Base-by-base conservation (phyloP, 2,888 invertebrate genomes). In the Camponotus fellah region DNA sequence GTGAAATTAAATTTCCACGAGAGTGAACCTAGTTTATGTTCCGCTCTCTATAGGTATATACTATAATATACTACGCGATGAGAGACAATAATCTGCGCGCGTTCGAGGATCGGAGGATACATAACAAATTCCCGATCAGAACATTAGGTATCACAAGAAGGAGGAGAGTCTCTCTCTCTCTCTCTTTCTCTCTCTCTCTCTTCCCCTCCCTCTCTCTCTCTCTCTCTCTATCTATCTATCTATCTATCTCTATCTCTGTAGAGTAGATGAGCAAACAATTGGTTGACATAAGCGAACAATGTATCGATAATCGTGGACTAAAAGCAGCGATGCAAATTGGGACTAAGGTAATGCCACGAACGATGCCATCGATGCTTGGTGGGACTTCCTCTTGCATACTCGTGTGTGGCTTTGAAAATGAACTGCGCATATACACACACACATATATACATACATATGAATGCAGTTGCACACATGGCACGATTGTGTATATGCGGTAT, bases 1-100 rank as follows among this genome's bases (percentile, higher is more conserved):
- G 81, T 40, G 40, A 81, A 75, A 81, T 81, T 81, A 81, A 81
- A 81, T 75, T 81, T 81, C 81, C 64, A 43, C 62, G 62, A 75
- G 81, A 81, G 56, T 81, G 81, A 62, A 72, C 81, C 43, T 65
- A 64, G 71, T 79, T 79, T 71, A 43, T 37, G 56, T 21, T 69
- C 46, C 60, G 32, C 21, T 49, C 49, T 49, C 49, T 79, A 37
- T 53, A 60, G 58, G 46, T 71, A 58, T 56, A 43, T 17, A 46
- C 53, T 46, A 43, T 77, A 77, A 68, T 77, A 43, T 71, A 71
- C 34, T 46, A 46, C 17, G 46, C 46, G 71, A 77, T 34, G 34
- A 60, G 58, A 46, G 79, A 79, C 46, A 69, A 79, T 79, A 79
- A 79, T 71, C 72, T 56, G 21, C 21, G 46, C 34, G 64, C 60